Percentiles rank a stretch among this genome's conserved stretches.
phyloP scores from a whole-genome alignment of 2,797 vertebrate species.

The Labeo calbasu region DNA sequence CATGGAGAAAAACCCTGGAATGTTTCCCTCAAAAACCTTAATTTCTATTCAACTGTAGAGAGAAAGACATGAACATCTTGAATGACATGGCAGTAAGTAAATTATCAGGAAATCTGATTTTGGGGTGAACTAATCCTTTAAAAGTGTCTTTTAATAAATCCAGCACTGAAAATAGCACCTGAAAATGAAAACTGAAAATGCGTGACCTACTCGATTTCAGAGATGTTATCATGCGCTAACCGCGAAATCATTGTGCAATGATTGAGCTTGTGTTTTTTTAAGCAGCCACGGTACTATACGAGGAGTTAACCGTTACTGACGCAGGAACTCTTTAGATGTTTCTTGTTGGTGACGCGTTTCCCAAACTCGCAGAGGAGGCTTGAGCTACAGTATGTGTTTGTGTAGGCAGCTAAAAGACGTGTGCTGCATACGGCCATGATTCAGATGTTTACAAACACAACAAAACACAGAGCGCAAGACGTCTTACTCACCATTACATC shows the following conservation, averaged over 20 bases:
- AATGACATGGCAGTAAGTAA: too few species aligned
- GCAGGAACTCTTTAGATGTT: background rate
- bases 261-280: background rate
- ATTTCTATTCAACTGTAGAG: too few species aligned
- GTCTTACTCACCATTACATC: conserved; percentile 88
- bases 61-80: too few species aligned
- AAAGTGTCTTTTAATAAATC: background rate
- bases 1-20: too few species aligned
- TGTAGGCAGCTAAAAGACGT: conserved; percentile 23
- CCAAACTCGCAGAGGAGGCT: conserved; percentile 14
- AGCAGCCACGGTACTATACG: background rate
- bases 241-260: background rate
- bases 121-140: background rate
- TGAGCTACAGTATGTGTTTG: conserved; percentile 25
- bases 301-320: conserved; percentile 1
- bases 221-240: too few species aligned
- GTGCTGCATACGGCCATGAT: background rate
- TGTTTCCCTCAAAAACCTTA: too few species aligned
- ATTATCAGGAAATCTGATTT: too few species aligned
- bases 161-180: background rate
- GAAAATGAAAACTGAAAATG: background rate
- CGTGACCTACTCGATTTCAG: too few species aligned
- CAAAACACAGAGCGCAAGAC: conserved; percentile 8
- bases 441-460: conserved; percentile 56
- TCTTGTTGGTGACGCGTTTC: background rate